These are phyloP conservation scores for Dolichoris vasculosae DNA, from an alignment of 1,140 invertebrate genomes.

Conservation along the genomic window DNA sequence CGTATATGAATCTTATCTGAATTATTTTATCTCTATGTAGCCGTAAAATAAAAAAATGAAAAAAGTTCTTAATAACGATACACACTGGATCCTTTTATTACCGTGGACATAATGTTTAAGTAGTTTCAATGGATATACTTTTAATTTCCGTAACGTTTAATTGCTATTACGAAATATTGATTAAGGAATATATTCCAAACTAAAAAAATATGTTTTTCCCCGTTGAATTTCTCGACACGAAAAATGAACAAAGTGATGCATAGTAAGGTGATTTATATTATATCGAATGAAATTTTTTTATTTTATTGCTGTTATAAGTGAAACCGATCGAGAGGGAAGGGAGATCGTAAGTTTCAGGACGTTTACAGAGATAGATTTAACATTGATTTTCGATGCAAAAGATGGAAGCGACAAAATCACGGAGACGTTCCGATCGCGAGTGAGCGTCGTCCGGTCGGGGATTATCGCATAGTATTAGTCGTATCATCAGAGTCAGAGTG, in stretches of 20 bases:
- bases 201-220: background rate
- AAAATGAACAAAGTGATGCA: conserved; percentile 22
- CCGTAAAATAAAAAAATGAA: background rate
- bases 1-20: no score
- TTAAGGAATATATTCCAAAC: background rate
- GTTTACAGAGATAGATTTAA: conserved; percentile 1
- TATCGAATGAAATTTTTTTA: conserved; percentile 32
- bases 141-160: background rate
- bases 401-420: background rate
- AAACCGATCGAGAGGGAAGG: background rate
- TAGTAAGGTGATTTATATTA: conserved; percentile 19
- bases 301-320: background rate
- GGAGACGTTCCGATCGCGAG: conserved; percentile 27
- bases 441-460: background rate
- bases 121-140: background rate
- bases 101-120: background rate
- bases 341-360: conserved; percentile 21
- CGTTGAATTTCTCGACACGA: background rate
- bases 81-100: background rate
- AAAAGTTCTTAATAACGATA: background rate
- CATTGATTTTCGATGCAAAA: conserved; percentile 8
- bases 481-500: conserved; percentile 35
- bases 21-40: background rate
- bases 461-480: conserved; percentile 38
- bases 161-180: background rate